These are phyloP conservation scores for Artemia sp. DNA, from an alignment of 2,888 invertebrate genomes.

Conservation along the genomic window DNA sequence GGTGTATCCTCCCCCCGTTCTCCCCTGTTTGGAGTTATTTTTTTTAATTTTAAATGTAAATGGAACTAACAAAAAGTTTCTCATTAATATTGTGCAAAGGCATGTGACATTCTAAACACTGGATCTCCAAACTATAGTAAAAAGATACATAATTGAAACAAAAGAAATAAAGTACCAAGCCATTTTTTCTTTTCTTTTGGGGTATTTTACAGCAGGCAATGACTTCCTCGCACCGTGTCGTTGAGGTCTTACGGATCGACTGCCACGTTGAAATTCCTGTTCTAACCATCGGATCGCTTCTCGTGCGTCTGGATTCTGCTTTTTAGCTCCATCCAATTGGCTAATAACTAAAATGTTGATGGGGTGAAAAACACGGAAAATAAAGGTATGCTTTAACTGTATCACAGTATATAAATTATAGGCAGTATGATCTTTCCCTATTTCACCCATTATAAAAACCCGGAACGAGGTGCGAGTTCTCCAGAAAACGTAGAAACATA, in stretches of 20 bases:
- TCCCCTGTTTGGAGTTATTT: too few species aligned
- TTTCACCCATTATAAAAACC: too few species aligned
- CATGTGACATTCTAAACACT: neutral
- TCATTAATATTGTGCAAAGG: too few species aligned
- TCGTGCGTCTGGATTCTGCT: slow-evolving; percentile 60
- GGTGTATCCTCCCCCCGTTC: too few species aligned
- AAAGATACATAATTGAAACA: slow-evolving; percentile 14
- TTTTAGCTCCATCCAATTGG: slow-evolving; percentile 71
- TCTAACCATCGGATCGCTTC: slow-evolving; percentile 89
- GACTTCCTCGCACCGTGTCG: slow-evolving; percentile 59
- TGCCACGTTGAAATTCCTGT: slow-evolving; percentile 64
- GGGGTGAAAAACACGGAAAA: too few species aligned
- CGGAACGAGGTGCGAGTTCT: too few species aligned
- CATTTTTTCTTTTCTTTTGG: slow-evolving; percentile 54
- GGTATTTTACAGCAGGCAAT: slow-evolving; percentile 51
- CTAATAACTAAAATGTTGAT: slow-evolving; percentile 51
- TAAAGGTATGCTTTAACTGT: too few species aligned
- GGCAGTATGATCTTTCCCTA: too few species aligned
- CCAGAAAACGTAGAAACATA: too few species aligned
- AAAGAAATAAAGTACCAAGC: slow-evolving; percentile 36
- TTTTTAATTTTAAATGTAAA: too few species aligned
- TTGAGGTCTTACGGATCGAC: slow-evolving; percentile 69
- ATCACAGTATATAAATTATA: too few species aligned
- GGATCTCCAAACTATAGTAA: neutral
- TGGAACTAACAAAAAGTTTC: too few species aligned